Base-by-base conservation (phyloP, 64 coral and sea anemone genomes). In the Porites australiensis region DNA sequence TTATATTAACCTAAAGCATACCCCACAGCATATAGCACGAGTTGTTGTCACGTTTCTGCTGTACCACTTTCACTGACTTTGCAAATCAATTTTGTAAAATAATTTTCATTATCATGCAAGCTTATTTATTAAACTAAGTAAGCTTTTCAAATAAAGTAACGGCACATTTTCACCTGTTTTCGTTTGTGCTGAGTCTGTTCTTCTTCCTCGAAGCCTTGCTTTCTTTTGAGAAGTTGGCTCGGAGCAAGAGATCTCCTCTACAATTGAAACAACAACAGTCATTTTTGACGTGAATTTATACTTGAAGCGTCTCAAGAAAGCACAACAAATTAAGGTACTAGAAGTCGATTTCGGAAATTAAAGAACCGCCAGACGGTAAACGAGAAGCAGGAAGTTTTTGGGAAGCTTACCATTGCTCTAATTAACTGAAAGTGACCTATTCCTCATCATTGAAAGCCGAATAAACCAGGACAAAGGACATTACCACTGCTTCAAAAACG, bases 231-330 rank as follows among this genome's bases (percentile, higher is more conserved):
- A 82, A 97, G 68, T 53, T 94, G 92, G 16, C 95, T 97, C 73
- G 95, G 95, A 82, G 95, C 95, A 87, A 92, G 77, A 14, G 95
- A 97, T 64, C 95, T 86, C 45, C 95, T 93, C 95, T 97, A 48
- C 78, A 75, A 37, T 37, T 37, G 1, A 70, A 79, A 50, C 84
- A 2, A 75, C 16, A 51, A 92, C 43, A 37, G 60, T 57, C 7
- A 8, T 23, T 77, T 7, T 3, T 8, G n/a, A 78, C 8, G 14
- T 75, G 37, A 14, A 2, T 13, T 13, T 52, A 49, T 14, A 37
- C 27, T 37, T 37, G 27, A 37, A 37, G 27, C 27, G 27, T 37
- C 27, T 37, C 27, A 37, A 37, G 27, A 37, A 1, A 37, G 27
- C 27, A 37, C 49, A 23, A 43, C n/a, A 11, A 15, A 37, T 37